Evolutionary conservation across 2,113 vertebrate genomes (phyloP).

Genomic region (Vulpes lagopus): DNA sequence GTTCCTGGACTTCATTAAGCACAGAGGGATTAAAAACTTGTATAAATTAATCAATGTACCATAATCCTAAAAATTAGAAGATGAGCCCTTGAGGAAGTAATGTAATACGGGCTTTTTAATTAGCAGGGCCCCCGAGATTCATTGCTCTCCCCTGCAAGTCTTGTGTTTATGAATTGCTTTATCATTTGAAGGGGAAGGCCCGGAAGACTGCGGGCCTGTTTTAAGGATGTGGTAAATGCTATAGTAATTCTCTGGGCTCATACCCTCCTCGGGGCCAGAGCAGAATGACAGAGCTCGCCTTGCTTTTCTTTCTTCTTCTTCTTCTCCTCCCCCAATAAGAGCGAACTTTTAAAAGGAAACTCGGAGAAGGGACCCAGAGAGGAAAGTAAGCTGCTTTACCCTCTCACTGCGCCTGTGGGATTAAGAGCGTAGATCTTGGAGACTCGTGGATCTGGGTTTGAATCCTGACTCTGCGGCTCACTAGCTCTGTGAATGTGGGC

Average conservation of each 20-base stretch:
- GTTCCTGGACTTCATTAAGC: conserved; percentile 90
- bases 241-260: neutral
- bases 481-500: neutral
- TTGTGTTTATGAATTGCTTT: conserved; percentile 86
- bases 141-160: conserved; percentile 82
- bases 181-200: conserved; percentile 72
- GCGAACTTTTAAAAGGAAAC: conserved; percentile 30
- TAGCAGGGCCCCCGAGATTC: conserved; percentile 88
- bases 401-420: neutral
- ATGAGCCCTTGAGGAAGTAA: conserved; percentile 89
- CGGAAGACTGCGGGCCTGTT: neutral
- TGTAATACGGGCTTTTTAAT: conserved; percentile 90
- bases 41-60: conserved; percentile 91
- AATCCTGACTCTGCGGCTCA: neutral
- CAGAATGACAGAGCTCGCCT: neutral
- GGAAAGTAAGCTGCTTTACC: neutral
- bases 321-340: neutral
- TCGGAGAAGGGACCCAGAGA: neutral
- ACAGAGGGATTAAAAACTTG: conserved; percentile 90
- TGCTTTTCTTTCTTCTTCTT: neutral
- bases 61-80: conserved; percentile 91
- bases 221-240: neutral
- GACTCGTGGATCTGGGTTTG: neutral
- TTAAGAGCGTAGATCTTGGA: neutral
- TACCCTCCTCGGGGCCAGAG: conserved; percentile 9